Conservation (phyloP, 2,113 vertebrate species). For the Glareola pratincola region DNA sequence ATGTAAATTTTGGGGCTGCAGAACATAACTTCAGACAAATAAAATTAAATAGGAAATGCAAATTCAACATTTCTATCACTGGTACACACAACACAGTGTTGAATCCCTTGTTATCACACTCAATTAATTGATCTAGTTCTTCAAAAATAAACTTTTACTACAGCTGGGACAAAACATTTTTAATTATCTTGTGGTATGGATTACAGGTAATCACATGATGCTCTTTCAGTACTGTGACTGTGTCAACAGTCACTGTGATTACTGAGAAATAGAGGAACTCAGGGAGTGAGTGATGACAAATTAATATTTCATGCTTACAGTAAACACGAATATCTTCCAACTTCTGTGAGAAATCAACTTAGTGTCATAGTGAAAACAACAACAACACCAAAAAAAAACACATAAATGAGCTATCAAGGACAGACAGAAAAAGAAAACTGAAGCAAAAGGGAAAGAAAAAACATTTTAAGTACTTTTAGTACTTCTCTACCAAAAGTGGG, state of each 20-base stretch:
- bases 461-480: not conserved
- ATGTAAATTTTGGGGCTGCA: not conserved
- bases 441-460: not conserved
- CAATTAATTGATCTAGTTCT: not conserved
- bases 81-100: not conserved
- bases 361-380: not conserved
- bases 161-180: not conserved
- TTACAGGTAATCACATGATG: not conserved
- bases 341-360: not conserved
- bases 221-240: not conserved
- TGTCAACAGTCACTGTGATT: not conserved
- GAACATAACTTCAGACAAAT: not conserved
- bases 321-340: not conserved
- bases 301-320: not conserved
- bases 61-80: not conserved
- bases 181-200: not conserved
- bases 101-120: not conserved
- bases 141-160: not conserved
- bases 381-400: not conserved
- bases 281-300: not conserved
- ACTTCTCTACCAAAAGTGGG: not conserved
- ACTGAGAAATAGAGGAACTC: not conserved
- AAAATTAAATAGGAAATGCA: not conserved
- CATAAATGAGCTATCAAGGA: not conserved
- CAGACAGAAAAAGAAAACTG: not conserved